Evolutionary conservation across 1,140 invertebrate species (phyloP).

Genomic region (Parapsyche elsis): DNA sequence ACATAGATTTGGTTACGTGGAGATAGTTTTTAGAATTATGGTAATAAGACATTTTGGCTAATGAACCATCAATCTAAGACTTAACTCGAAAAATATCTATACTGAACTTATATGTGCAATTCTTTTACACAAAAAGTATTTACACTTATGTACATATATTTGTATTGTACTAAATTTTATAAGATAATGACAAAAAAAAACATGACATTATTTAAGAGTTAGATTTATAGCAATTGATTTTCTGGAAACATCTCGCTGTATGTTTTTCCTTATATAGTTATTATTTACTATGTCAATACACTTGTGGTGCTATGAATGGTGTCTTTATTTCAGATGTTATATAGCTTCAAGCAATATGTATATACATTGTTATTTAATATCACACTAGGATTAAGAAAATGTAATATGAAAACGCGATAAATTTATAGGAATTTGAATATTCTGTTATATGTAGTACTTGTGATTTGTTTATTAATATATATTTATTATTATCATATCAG

Average conservation of each 20-base stretch:
- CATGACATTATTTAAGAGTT: neutral
- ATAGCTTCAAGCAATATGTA: conserved; percentile 15
- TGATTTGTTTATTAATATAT: too few species aligned
- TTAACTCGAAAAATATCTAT: too few species aligned
- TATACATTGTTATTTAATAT: neutral
- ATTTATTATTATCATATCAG: too few species aligned
- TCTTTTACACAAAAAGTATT: neutral
- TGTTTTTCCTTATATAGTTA: neutral
- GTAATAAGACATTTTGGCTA: neutral
- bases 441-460: too few species aligned
- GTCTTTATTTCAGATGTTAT: neutral
- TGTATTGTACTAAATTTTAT: too few species aligned
- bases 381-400: too few species aligned
- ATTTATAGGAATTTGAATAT: too few species aligned
- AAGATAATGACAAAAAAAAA: neutral
- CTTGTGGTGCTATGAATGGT: conserved; percentile 1
- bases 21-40: neutral
- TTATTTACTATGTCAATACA: neutral
- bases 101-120: neutral
- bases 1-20: neutral
- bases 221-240: neutral
- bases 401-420: too few species aligned
- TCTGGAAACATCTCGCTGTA: neutral
- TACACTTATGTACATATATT: too few species aligned
- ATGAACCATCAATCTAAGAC: neutral